A percentile compares a stretch with the other conserved stretches of the same genome.
phyloP scores from a whole-genome alignment of 1,140 invertebrate genomes.

The Diploscapter pachys region DNA sequence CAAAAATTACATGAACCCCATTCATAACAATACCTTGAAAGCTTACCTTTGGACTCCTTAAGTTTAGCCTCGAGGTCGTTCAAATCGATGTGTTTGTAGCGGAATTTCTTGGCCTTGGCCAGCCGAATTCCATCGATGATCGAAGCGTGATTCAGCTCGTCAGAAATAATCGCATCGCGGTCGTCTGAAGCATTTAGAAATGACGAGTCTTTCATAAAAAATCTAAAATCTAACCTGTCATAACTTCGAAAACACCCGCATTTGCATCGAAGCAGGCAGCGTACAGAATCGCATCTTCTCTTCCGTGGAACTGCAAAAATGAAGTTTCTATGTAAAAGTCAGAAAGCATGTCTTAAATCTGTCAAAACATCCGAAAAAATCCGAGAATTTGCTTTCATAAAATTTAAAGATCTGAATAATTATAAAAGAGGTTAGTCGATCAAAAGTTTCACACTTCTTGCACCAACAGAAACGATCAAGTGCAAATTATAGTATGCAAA shows the following conservation, averaged over 20 bases:
- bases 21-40: background rate
- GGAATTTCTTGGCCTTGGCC: constrained; percentile 80
- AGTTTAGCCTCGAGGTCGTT: constrained; percentile 75
- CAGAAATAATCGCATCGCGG: constrained; percentile 82
- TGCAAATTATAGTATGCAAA: too few species aligned
- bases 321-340: too few species aligned
- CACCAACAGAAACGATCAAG: too few species aligned
- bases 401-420: too few species aligned
- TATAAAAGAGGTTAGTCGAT: too few species aligned
- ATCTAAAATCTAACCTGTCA: constrained; percentile 66
- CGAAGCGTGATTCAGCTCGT: constrained; percentile 88
- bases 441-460: too few species aligned
- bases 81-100: constrained; percentile 81
- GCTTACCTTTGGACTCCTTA: constrained; percentile 63
- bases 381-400: too few species aligned
- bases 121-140: constrained; percentile 88
- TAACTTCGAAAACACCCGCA: constrained; percentile 82
- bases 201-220: too few species aligned
- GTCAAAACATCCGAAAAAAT: too few species aligned
- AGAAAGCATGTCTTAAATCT: too few species aligned
- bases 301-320: constrained; percentile 70
- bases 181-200: constrained; percentile 35
- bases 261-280: constrained; percentile 90
- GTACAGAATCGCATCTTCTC: constrained; percentile 85
- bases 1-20: background rate